These are phyloP conservation scores for Cirrhinus mrigala DNA, from an alignment of 2,797 vertebrate species.

Conservation along the genomic window DNA sequence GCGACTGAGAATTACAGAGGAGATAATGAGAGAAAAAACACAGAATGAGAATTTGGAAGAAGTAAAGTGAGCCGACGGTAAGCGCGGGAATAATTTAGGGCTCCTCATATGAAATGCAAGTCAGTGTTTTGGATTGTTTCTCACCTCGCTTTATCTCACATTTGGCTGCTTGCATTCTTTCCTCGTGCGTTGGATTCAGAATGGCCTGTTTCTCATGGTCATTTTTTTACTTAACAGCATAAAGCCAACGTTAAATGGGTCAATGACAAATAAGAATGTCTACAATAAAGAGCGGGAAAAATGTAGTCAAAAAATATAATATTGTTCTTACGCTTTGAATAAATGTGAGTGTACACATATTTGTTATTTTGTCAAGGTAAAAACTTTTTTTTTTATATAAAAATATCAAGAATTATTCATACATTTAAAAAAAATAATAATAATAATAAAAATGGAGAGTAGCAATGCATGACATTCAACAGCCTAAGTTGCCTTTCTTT, in stretches of 20 bases:
- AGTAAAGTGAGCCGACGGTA: not conserved
- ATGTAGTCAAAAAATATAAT: not conserved
- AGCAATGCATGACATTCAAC: too few species aligned
- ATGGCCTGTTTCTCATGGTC: constrained; percentile 50
- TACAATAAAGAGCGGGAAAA: not conserved
- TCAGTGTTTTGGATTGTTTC: not conserved
- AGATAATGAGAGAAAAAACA: constrained; percentile 16
- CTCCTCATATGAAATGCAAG: not conserved
- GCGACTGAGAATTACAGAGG: not conserved
- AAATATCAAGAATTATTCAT: too few species aligned
- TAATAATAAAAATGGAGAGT: too few species aligned
- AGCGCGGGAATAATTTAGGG: not conserved
- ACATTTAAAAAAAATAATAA: too few species aligned
- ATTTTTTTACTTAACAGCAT: not conserved
- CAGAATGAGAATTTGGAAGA: not conserved
- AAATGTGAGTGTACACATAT: not conserved
- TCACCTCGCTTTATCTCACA: not conserved
- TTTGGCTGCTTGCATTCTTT: not conserved
- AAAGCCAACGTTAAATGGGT: not conserved
- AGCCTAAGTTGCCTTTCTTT: too few species aligned
- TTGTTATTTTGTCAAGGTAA: not conserved
- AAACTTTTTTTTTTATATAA: too few species aligned
- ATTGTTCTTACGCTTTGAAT: not conserved
- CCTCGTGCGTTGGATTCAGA: constrained; percentile 57
- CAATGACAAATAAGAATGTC: not conserved